These are phyloP conservation scores for Sarcophaga subvicina DNA, from an alignment of 2,888 invertebrate genomes.

Conservation along the genomic window DNA sequence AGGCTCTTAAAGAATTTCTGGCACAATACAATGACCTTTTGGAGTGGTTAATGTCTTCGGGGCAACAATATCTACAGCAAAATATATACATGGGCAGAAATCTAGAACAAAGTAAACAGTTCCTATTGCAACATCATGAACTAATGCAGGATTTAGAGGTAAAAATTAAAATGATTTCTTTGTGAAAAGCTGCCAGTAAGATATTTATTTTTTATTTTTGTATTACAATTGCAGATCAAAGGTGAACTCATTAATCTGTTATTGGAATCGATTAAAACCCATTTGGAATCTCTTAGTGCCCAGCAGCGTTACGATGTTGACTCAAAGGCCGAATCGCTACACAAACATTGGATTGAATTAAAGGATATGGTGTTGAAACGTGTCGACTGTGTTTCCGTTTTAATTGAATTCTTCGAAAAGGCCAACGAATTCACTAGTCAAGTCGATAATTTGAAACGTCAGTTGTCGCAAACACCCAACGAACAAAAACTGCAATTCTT, in stretches of 20 bases:
- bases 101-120: slow-evolving; percentile 86
- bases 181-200: not conserved
- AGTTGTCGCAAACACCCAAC: slow-evolving; percentile 83
- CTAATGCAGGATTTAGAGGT: slow-evolving; percentile 87
- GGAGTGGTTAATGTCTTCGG: slow-evolving; percentile 89
- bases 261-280: slow-evolving; percentile 85
- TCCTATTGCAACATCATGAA: slow-evolving; percentile 88
- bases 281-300: slow-evolving; percentile 86
- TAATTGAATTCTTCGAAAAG: slow-evolving; percentile 88
- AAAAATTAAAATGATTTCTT: not conserved
- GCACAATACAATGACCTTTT: slow-evolving; percentile 87
- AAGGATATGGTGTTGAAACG: slow-evolving; percentile 85
- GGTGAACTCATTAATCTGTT: slow-evolving; percentile 87
- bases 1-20: slow-evolving; percentile 86
- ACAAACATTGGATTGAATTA: slow-evolving; percentile 85
- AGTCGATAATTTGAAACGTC: slow-evolving; percentile 86
- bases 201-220: not conserved
- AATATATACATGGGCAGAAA: slow-evolving; percentile 89
- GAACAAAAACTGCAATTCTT: slow-evolving; percentile 83
- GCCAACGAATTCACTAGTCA: slow-evolving; percentile 86
- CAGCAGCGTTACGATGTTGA: slow-evolving; percentile 85
- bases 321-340: slow-evolving; percentile 85
- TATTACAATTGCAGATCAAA: slow-evolving; percentile 83
- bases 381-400: slow-evolving; percentile 86
- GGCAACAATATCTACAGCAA: slow-evolving; percentile 88